These are phyloP conservation scores for Porites divaricata DNA, from an alignment of 92 coral and sea anemone species.

Conservation along the genomic window DNA sequence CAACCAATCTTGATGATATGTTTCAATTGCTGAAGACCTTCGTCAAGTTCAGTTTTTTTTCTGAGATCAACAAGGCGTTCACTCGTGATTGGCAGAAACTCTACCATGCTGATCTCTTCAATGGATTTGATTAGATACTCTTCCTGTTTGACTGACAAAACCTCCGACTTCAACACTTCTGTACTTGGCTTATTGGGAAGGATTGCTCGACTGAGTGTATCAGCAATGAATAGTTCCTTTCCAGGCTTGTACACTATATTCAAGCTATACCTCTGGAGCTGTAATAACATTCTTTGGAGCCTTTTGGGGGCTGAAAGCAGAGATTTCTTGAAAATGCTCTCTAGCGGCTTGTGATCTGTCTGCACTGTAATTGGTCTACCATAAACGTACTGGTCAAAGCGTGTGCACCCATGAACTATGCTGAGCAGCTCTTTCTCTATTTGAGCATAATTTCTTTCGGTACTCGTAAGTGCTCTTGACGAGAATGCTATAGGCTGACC, in stretches of 20 bases:
- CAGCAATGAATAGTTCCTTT: slow-evolving; percentile 29
- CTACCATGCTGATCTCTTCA: background rate
- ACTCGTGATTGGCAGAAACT: slow-evolving; percentile 26
- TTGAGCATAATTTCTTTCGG: slow-evolving; percentile 8
- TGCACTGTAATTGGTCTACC: background rate
- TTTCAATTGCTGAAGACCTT: background rate
- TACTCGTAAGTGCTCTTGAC: background rate
- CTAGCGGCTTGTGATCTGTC: slow-evolving; percentile 29
- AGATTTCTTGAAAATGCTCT: too few relatives aligned
- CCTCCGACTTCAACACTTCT: slow-evolving; percentile 1
- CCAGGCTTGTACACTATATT: slow-evolving; percentile 29
- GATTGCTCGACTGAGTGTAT: slow-evolving; percentile 25
- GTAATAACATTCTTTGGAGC: slow-evolving; percentile 24
- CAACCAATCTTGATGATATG: slow-evolving; percentile 12
- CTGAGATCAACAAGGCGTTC: slow-evolving; percentile 10
- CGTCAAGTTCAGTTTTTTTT: background rate
- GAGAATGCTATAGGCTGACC: slow-evolving; percentile 18
- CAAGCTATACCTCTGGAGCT: slow-evolving; percentile 29
- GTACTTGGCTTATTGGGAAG: background rate
- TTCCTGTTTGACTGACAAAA: background rate
- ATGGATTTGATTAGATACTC: background rate
- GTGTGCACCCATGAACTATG: background rate
- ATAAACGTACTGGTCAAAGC: slow-evolving; percentile 13
- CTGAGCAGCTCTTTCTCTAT: slow-evolving; percentile 15
- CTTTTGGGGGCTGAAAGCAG: slow-evolving; percentile 32